Evolutionary conservation across 2,888 invertebrate genomes (phyloP).

Genomic region (Tenthredo amoena): DNA sequence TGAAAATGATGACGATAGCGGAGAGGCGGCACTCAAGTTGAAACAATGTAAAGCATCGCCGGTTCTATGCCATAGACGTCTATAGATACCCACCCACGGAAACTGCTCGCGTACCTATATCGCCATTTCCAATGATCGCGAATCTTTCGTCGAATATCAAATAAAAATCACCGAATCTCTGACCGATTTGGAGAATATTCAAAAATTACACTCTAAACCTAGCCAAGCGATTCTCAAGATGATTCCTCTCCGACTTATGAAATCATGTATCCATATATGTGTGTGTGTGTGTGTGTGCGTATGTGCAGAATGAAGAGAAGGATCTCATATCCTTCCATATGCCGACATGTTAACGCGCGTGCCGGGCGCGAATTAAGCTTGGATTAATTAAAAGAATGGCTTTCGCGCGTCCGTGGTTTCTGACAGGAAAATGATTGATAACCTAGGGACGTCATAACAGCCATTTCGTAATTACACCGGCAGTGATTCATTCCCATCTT

Average conservation of each 20-base stretch:
- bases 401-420: slow-evolving; percentile 50
- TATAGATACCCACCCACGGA: slow-evolving; percentile 31
- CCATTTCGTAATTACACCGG: slow-evolving; percentile 73
- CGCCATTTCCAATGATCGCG: not conserved
- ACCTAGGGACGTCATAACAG: slow-evolving; percentile 67
- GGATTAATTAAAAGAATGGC: slow-evolving; percentile 57
- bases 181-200: not conserved
- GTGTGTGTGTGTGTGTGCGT: not conserved
- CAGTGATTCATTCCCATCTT: slow-evolving; percentile 72
- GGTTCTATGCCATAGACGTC: slow-evolving; percentile 55
- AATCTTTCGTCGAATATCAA: not conserved
- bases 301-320: not conserved
- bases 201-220: not conserved
- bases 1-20: slow-evolving; percentile 73
- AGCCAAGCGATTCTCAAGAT: not conserved
- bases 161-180: not conserved
- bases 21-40: slow-evolving; percentile 67
- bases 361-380: slow-evolving; percentile 49
- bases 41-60: slow-evolving; percentile 69
- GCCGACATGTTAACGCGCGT: slow-evolving; percentile 51
- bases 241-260: not conserved
- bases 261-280: not conserved
- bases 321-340: not conserved
- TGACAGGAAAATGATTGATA: slow-evolving; percentile 70
- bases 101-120: not conserved